Evolutionary conservation across 30 jellyfish, hydroid and myxozoan genomes (phyloP), one percentile per base, ranked within the genome.

Genomic region (Aurelia coerulea): DNA sequence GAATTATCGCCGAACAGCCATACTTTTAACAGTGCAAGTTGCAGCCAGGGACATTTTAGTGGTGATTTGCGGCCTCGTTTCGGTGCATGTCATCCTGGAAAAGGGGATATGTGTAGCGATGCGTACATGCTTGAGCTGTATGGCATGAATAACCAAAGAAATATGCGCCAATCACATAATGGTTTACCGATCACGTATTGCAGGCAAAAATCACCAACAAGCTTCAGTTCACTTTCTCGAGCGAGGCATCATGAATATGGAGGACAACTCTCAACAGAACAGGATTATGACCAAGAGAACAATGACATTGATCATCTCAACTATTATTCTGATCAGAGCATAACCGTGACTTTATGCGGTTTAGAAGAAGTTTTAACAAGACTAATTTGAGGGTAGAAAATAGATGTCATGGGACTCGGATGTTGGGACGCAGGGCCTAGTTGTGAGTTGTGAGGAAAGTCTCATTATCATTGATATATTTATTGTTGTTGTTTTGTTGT

Each of bases 321-420:
- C 34, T 34, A n/a, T 58, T 53, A 56, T 58, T 76, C 89, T 15
- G 89, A 79, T 8, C 67, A 37, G 39, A 65, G n/a, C 51, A 65
- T 79, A 7, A 79, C 81, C 8, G 66, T 81, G 6, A 79, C 89
- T 5, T 75, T 79, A 34, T 79, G 89, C 51, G 89, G 89, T 2
- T 53, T 79, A 15, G 89, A 79, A 79, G 89, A 79, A 66, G 89
- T 79, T 49, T 41, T 79, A 6, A 14, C 89, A 50, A 46, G 89
- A 56, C 42, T 79, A n/a, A 79, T 79, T 37, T 79, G 75, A 54
- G 34, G 60, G n/a, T 23, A 62, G 35, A 5, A 9, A 7, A 9
- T 46, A 46, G 56, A 4, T 46, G 56, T 46, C 56, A 6, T 46
- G 56, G 56, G 56, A 9, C 13, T 46, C 14, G 56, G 56, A 46